A percentile compares a stretch with the other conserved stretches of the same genome.
Evolutionary conservation across 1,140 invertebrate species (phyloP).

Genomic region (Rhopalosiphum padi): DNA sequence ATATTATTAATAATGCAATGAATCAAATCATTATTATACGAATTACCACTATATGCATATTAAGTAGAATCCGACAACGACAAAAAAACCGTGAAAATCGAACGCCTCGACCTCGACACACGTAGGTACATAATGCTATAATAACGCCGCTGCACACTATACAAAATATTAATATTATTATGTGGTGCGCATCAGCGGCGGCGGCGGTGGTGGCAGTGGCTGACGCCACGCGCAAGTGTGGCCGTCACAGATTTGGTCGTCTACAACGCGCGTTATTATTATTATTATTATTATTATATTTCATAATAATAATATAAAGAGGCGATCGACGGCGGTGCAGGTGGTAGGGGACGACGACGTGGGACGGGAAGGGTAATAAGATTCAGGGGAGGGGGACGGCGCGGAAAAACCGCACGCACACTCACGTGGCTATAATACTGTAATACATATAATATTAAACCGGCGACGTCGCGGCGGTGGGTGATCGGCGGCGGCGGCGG

Average conservation of each 20-base stretch:
- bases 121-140: not conserved
- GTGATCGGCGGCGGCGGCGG: not conserved
- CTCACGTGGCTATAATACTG: not conserved
- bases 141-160: not conserved
- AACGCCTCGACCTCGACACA: not conserved
- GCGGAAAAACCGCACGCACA: conserved; percentile 6
- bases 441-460: not conserved
- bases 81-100: not conserved
- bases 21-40: not conserved
- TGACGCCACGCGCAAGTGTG: not conserved
- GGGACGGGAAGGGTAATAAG: not conserved
- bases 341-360: not conserved
- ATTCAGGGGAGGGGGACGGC: not conserved
- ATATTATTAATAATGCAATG: not conserved
- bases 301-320: not conserved
- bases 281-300: not conserved
- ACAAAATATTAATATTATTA: conserved; percentile 11
- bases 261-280: conserved; percentile 16
- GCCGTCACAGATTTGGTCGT: not conserved
- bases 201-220: not conserved
- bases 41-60: not conserved
- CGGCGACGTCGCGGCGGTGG: not conserved
- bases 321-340: not conserved
- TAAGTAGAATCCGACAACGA: not conserved
- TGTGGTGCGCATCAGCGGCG: not conserved